Percentiles rank a stretch among this genome's conserved stretches.
These are phyloP conservation scores for Malacosoma neustria DNA, from an alignment of 2,888 invertebrate species.

Conservation along the genomic window DNA sequence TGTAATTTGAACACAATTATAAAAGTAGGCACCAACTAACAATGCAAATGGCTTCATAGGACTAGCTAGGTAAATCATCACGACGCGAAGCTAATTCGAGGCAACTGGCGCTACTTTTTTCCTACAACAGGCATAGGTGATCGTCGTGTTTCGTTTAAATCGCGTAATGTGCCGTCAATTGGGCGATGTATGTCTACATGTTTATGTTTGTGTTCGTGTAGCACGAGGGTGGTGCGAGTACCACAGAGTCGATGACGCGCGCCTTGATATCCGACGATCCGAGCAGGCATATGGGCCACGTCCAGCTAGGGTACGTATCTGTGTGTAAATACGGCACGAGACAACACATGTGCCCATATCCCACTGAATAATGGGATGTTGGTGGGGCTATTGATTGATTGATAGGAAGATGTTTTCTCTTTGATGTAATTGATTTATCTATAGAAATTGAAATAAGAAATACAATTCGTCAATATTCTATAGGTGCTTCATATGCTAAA, in stretches of 20 bases:
- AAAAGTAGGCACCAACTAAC: conserved; percentile 56
- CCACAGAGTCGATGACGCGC: conserved; percentile 96
- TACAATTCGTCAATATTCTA: too few species aligned
- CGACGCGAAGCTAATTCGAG: conserved; percentile 27
- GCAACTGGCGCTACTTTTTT: conserved; percentile 69
- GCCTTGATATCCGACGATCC: conserved; percentile 96
- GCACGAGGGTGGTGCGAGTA: conserved; percentile 94
- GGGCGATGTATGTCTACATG: conserved; percentile 63
- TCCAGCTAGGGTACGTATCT: conserved; percentile 95
- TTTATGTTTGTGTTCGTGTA: conserved; percentile 80
- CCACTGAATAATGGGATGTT: conserved; percentile 5
- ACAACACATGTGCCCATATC: conserved; percentile 26
- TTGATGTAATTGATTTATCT: too few species aligned
- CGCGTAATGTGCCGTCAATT: conserved; percentile 40
- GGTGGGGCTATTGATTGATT: not conserved
- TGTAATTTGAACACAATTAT: conserved; percentile 48
- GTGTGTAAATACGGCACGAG: conserved; percentile 60
- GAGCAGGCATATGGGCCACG: conserved; percentile 92
- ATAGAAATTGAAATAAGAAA: too few species aligned
- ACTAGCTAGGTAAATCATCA: conserved; percentile 37
- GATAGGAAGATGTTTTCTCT: not conserved
- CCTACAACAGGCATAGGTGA: conserved; percentile 63
- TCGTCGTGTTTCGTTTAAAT: conserved; percentile 25
- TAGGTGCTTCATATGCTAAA: too few species aligned
- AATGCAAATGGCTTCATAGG: conserved; percentile 42